Evolutionary conservation across 2,797 vertebrate species (phyloP).

Genomic region (Sebastes vulpes): DNA sequence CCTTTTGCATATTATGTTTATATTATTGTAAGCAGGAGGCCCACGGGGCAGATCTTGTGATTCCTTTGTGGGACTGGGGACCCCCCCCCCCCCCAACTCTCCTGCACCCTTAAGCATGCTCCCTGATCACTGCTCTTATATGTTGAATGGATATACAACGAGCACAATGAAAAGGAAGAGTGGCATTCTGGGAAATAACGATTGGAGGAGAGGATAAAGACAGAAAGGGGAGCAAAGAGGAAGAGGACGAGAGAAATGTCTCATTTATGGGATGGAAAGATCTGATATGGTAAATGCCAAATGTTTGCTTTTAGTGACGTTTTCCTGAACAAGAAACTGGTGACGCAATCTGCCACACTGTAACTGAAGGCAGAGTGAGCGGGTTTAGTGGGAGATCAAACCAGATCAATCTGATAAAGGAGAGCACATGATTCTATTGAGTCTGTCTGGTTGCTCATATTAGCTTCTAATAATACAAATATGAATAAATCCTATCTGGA

Average conservation of each 20-base stretch:
- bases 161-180: conserved; percentile 65
- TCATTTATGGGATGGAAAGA: conserved; percentile 39
- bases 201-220: conserved; percentile 46
- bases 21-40: conserved; percentile 67
- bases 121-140: conserved; percentile 60
- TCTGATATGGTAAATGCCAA: conserved; percentile 52
- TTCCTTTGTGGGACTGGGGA: conserved; percentile 49
- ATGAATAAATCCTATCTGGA: conserved; percentile 13
- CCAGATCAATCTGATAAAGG: conserved; percentile 27
- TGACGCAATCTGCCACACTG: conserved; percentile 21
- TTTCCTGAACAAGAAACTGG: conserved; percentile 51
- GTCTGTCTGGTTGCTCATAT: conserved; percentile 23
- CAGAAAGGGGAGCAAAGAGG: conserved; percentile 27
- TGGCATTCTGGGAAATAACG: conserved; percentile 66
- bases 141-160: conserved; percentile 44
- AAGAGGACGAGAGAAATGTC: conserved; percentile 22
- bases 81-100: neutral
- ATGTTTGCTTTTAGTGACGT: conserved; percentile 38
- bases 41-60: conserved; percentile 56
- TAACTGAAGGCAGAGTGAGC: conserved; percentile 12
- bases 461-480: conserved; percentile 6
- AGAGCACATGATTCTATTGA: conserved; percentile 35
- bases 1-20: conserved; percentile 69
- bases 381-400: conserved; percentile 31
- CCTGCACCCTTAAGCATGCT: conserved; percentile 39